A percentile compares a stretch with the other conserved stretches of the same genome.
Conservation (phyloP, 37 sponge, comb jelly and placozoan genomes). For the Bolinopsis microptera region DNA sequence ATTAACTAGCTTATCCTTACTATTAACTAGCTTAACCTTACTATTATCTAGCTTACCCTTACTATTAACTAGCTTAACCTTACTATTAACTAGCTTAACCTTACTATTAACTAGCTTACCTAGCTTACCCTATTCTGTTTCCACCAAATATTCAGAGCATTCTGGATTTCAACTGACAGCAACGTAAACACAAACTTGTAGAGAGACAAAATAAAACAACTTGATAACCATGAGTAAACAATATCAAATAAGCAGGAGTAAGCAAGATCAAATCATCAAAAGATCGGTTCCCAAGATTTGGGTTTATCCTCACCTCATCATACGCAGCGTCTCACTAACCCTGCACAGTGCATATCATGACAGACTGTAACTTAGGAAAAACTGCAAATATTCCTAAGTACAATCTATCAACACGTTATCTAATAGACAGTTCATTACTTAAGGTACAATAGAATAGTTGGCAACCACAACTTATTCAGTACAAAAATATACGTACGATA, state of each 20-base stretch:
- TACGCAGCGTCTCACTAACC: neutral
- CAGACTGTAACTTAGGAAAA: neutral
- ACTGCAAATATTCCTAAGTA: conserved; percentile 19
- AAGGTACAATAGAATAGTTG: neutral
- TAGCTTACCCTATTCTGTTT: too few species aligned
- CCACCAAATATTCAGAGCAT: too few species aligned
- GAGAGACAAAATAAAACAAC: too few species aligned
- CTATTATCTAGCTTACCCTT: too few species aligned
- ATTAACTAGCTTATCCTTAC: too few species aligned
- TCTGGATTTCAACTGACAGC: too few species aligned
- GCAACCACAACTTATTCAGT: neutral
- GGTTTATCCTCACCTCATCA: neutral
- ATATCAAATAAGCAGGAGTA: neutral
- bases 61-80: too few species aligned
- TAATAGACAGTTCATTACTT: neutral
- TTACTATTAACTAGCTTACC: too few species aligned
- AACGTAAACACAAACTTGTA: too few species aligned
- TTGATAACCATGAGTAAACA: too few species aligned
- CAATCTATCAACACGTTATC: neutral
- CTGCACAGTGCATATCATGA: neutral
- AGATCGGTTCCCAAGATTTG: neutral
- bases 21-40: too few species aligned
- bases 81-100: too few species aligned
- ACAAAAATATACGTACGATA: neutral
- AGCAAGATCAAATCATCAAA: neutral